phyloP scores from a whole-genome alignment of 1,140 invertebrate genomes.

The Aphelenchoides fujianensis region DNA sequence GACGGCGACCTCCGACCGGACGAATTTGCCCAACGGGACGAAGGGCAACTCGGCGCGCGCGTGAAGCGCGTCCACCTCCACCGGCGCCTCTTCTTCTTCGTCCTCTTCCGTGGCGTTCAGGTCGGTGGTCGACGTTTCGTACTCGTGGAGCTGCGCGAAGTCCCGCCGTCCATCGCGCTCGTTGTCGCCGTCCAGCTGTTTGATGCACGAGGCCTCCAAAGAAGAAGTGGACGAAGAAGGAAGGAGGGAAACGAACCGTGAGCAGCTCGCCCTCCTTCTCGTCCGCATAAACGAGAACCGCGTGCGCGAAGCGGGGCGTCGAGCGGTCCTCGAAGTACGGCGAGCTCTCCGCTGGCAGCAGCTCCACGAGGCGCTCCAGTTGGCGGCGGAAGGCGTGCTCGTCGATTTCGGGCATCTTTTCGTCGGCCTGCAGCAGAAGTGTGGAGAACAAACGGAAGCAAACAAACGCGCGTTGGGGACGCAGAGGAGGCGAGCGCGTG shows the following conservation, averaged over 20 bases:
- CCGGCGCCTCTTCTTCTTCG: not conserved
- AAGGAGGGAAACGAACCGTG: slow-evolving; percentile 11
- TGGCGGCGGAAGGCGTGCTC: slow-evolving; percentile 5
- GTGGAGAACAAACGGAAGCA: too few relatives aligned
- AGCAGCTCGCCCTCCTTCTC: slow-evolving; percentile 15
- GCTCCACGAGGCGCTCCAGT: slow-evolving; percentile 22
- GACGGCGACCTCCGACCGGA: too few relatives aligned
- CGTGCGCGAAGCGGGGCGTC: slow-evolving; percentile 30
- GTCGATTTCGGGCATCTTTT: slow-evolving; percentile 19
- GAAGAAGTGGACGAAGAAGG: not conserved
- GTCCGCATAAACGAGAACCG: slow-evolving; percentile 24
- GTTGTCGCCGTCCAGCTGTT: slow-evolving; percentile 17
- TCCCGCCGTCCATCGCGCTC: not conserved
- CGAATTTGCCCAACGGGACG: slow-evolving; percentile 6
- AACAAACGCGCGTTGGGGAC: too few relatives aligned
- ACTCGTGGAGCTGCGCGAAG: too few relatives aligned
- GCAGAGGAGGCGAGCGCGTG: too few relatives aligned
- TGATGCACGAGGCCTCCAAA: slow-evolving; percentile 23
- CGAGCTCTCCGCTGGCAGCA: slow-evolving; percentile 25
- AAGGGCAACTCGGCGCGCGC: slow-evolving; percentile 11
- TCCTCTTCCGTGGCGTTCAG: too few relatives aligned
- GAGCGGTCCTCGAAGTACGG: slow-evolving; percentile 32
- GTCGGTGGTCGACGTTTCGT: too few relatives aligned
- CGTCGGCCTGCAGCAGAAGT: too few relatives aligned
- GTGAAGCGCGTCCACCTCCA: slow-evolving; percentile 1